Evolutionary conservation across 2,797 vertebrate species (phyloP), one percentile per base, ranked within the genome.

Genomic region (Sebastes reedi): DNA sequence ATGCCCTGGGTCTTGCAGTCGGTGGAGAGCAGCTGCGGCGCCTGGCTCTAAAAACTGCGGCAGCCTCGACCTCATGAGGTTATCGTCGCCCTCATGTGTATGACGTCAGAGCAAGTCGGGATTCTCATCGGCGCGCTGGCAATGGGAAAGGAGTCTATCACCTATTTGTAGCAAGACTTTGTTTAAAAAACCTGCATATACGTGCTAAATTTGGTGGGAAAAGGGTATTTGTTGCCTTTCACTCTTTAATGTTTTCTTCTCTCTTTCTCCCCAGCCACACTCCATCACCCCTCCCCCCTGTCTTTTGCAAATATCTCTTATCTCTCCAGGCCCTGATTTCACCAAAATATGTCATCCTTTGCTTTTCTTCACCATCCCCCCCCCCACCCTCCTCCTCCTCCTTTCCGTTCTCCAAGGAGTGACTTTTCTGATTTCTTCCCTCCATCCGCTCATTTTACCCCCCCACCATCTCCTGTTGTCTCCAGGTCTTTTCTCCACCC

Each of bases 271-370:
- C 34, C 54, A 80, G 60, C 71, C 75, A 77, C 65, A 29, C 25
- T 87, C 73, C 56, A 78, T 80, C 71, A 78, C 56, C 65, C 25
- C 62, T 54, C 22, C 54, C 54, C 14, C 30, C 8, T 62, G 8
- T 72, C 61, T 84, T 77, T 83, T 55, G 61, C 62, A 88, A 87
- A 89, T 81, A 73, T 85, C 42, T 81, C 58, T 77, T 71, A 82
- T 90, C 86, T 90, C 76, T 83, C 70, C 66, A 71, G 86, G 86
- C 70, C 52, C 75, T 67, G 75, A 91, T 89, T 93, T 90, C 73
- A 90, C 82, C 85, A 81, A 87, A 91, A 90, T 80, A 83, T 96
- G 56, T 95, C 96, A 56, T 91, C 72, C 71, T 83, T 87, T 83
- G 50, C 82, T 84, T 79, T 77, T 71, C 67, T 83, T 67, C 29